Evolutionary conservation across 2,113 vertebrate genomes (phyloP).

Genomic region (Myxocyprinus asiaticus): DNA sequence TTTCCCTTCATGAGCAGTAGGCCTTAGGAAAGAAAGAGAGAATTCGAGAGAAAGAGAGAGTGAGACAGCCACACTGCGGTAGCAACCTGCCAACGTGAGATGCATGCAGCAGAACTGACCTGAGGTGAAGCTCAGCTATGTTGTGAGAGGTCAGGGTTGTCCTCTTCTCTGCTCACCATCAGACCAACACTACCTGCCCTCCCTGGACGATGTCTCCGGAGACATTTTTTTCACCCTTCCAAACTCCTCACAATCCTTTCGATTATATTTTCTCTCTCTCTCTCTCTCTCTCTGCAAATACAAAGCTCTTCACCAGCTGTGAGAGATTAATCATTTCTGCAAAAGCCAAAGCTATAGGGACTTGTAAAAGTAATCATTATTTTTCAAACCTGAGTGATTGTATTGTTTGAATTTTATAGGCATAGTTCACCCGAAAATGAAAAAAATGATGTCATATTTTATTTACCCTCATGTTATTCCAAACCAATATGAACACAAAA

Average conservation of each 20-base stretch:
- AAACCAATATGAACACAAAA: too few relatives aligned
- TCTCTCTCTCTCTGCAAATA: constrained; percentile 48
- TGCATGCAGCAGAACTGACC: constrained; percentile 47
- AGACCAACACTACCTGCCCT: not conserved
- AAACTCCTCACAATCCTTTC: not conserved
- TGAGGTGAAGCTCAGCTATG: constrained; percentile 53
- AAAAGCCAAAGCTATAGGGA: constrained; percentile 56
- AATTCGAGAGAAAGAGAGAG: constrained; percentile 10
- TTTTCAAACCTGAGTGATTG: constrained; percentile 50
- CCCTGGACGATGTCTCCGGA: not conserved
- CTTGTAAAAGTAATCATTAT: constrained; percentile 70
- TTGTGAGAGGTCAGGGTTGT: constrained; percentile 42
- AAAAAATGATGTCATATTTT: too few relatives aligned
- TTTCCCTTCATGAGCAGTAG: constrained; percentile 58
- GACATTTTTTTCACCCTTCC: not conserved
- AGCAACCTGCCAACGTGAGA: constrained; percentile 50
- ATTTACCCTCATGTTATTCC: too few relatives aligned
- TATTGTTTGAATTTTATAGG: too few relatives aligned
- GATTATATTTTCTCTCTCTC: not conserved
- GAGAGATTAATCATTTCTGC: constrained; percentile 68
- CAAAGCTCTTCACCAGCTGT: constrained; percentile 37
- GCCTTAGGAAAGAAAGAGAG: constrained; percentile 49
- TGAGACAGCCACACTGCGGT: constrained; percentile 7
- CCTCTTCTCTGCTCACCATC: not conserved
- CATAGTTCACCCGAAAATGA: too few relatives aligned